Percentiles rank a stretch among this genome's conserved stretches.
Evolutionary conservation across 2,113 vertebrate genomes (phyloP).

Genomic region (Microcebus griseorufus): DNA sequence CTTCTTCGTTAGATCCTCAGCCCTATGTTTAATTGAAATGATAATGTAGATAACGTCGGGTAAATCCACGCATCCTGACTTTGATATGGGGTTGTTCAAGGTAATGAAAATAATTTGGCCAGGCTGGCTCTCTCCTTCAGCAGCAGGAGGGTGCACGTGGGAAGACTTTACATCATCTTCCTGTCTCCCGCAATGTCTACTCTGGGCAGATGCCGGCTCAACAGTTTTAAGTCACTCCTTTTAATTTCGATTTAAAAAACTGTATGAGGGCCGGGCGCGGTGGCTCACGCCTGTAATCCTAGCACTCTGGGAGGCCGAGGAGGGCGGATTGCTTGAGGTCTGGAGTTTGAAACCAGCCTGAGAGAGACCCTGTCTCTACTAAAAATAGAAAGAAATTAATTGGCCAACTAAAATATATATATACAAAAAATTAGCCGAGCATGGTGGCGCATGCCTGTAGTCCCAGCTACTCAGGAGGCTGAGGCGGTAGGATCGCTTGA

Average conservation of each 20-base stretch:
- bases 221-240: not conserved
- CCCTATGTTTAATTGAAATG: constrained; percentile 92
- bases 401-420: no score
- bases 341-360: no score
- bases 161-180: not conserved
- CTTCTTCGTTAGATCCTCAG: constrained; percentile 89
- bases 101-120: constrained; percentile 65
- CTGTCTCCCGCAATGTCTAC: not conserved
- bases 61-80: constrained; percentile 79
- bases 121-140: not conserved
- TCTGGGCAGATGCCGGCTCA: not conserved
- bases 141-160: not conserved
- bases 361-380: no score
- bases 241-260: not conserved
- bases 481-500: no score
- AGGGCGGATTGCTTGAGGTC: no score
- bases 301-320: no score
- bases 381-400: no score
- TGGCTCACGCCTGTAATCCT: no score
- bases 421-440: no score
- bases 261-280: not conserved
- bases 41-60: constrained; percentile 85
- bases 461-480: no score
- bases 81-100: constrained; percentile 81
- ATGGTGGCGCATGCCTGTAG: no score